Evolutionary conservation across 2,888 invertebrate genomes (phyloP), one percentile per base, ranked within the genome.

Genomic region (Heliconius ethilla): DNA sequence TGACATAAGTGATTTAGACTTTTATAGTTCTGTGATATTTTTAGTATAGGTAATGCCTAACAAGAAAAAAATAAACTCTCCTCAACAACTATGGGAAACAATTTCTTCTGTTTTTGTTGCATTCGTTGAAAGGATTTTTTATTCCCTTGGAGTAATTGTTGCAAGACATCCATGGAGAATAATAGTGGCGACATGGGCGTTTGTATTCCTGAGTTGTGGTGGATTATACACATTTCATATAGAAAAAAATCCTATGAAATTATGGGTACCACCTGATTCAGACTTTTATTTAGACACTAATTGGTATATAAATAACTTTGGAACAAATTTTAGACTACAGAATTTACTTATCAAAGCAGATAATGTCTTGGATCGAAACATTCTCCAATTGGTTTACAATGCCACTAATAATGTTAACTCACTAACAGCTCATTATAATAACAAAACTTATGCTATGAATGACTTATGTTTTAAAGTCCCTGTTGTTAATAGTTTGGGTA

Each of bases 181-280:
- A 83, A 95, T 97, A 51, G 82, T 91, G 27, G 84, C 95, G 81
- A 95, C 95, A 85, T 91, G 96, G 86, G 80, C 92, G 18, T 89
- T 96, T 81, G 95, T 96, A 29, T 82, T 95, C 18, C 66, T 96
- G 25, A 96, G 96, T 85, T 91, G 95, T 76, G 86, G 95, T 79
- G 97, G 97, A 59, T 91, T 97, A 75, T 86, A 96, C 37, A 92
- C 94, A 83, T 97, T 97, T 89, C 94, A 95, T 80, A 96, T 96
- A 87, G 97, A 97, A 90, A 97, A 96, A 86, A 96, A 97, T 89
- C 97, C 97, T 0, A 89, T 97, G 84, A 96, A 96, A 85, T 89
- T 97, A 82, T 97, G 97, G 97, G 96, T 97, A 33, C 97, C 97
- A 18, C 95, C 95, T 66, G 95, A 96, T 66, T 97, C 97, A 0